Evolutionary conservation across 2,888 invertebrate species (phyloP).

Genomic region (Cremastobaeus sp.): DNA sequence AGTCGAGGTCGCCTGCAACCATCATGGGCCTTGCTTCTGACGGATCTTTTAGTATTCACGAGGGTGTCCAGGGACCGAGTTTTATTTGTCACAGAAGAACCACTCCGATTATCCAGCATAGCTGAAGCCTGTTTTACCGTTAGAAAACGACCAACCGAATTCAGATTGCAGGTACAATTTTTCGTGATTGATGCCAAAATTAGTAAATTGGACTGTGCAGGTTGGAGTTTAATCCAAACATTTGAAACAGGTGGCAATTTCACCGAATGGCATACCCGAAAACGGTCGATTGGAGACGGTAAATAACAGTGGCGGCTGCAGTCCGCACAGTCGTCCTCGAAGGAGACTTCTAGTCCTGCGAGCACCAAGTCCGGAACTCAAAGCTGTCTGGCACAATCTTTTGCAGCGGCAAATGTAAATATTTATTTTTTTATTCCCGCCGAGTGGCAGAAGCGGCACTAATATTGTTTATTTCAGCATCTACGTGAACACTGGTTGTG

Average conservation of each 20-base stretch:
- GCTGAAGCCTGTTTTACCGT: constrained; percentile 92
- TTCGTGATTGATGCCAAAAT: no score
- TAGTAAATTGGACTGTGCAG: no score
- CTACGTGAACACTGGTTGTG: constrained; percentile 89
- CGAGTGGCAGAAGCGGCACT: constrained; percentile 39
- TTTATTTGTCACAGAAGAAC: constrained; percentile 92
- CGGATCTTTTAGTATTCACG: constrained; percentile 90
- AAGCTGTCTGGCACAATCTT: constrained; percentile 94
- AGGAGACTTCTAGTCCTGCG: constrained; percentile 86
- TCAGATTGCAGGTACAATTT: constrained; percentile 87
- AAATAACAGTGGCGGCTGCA: constrained; percentile 73
- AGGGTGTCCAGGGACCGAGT: constrained; percentile 92
- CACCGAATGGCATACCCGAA: constrained; percentile 68
- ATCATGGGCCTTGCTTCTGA: constrained; percentile 91
- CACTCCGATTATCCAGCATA: constrained; percentile 86
- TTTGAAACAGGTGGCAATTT: constrained; percentile 79
- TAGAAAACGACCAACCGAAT: constrained; percentile 92
- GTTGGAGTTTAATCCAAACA: no score
- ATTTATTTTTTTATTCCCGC: constrained; percentile 12
- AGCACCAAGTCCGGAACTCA: constrained; percentile 90
- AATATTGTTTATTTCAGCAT: constrained; percentile 81
- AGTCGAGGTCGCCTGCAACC: constrained; percentile 87
- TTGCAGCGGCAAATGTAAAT: constrained; percentile 92
- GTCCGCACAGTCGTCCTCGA: constrained; percentile 79
- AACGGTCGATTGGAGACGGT: constrained; percentile 68